phyloP scores from a whole-genome alignment of 2,888 invertebrate genomes.

The Vanessa cardui region DNA sequence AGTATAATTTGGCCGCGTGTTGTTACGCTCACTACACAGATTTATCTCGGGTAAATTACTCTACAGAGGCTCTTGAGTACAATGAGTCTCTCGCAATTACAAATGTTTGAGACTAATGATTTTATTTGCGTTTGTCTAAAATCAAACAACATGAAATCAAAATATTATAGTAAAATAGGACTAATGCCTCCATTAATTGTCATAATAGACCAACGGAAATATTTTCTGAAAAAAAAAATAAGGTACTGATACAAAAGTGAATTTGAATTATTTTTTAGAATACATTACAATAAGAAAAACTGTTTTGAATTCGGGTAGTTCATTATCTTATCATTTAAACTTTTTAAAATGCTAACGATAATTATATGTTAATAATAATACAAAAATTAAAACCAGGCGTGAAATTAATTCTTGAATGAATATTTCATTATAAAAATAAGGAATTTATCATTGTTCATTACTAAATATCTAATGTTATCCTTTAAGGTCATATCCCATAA shows the following conservation, averaged over 20 bases:
- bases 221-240: too few relatives aligned
- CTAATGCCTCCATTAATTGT: too few relatives aligned
- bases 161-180: too few relatives aligned
- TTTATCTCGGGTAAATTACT: conserved; percentile 1
- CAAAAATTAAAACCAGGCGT: not conserved
- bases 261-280: too few relatives aligned
- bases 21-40: not conserved
- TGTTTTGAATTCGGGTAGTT: too few relatives aligned
- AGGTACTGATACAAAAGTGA: too few relatives aligned
- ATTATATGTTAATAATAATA: not conserved
- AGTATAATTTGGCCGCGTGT: not conserved
- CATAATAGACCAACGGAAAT: too few relatives aligned
- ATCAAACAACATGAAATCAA: too few relatives aligned
- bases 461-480: not conserved
- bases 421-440: not conserved
- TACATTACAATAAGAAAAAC: too few relatives aligned
- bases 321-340: too few relatives aligned
- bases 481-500: not conserved
- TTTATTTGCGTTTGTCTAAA: not conserved
- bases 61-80: conserved; percentile 1
- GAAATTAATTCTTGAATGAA: not conserved
- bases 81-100: not conserved
- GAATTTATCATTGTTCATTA: not conserved
- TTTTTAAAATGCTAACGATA: not conserved
- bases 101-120: not conserved